Percentiles rank a stretch among this genome's conserved stretches.
Conservation (phyloP, 1,140 invertebrate species). For the Nasonia giraulti region DNA sequence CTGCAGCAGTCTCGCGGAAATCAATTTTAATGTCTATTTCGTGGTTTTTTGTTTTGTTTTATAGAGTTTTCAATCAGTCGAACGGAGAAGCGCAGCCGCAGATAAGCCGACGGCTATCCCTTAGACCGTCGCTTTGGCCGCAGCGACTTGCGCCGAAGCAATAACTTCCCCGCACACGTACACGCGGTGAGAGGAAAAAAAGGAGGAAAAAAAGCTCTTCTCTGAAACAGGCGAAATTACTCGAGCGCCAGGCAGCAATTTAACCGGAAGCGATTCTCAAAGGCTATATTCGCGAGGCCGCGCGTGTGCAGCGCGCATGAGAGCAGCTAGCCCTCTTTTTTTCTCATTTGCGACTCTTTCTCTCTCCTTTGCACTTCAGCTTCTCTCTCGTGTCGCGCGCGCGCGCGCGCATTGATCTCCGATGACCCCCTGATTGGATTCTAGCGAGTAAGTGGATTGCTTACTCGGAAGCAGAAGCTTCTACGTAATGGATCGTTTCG, state of each 20-base stretch:
- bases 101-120: too few relatives aligned
- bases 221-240: slow-evolving; percentile 51
- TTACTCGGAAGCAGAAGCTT: slow-evolving; percentile 48
- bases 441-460: slow-evolving; percentile 64
- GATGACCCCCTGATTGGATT: slow-evolving; percentile 64
- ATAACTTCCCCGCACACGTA: too few relatives aligned
- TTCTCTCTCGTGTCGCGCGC: slow-evolving; percentile 59
- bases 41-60: too few relatives aligned
- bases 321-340: slow-evolving; percentile 14
- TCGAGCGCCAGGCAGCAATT: slow-evolving; percentile 57
- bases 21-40: too few relatives aligned
- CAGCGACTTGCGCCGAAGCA: too few relatives aligned
- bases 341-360: slow-evolving; percentile 34
- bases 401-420: slow-evolving; percentile 66
- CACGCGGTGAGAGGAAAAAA: neutral
- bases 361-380: neutral
- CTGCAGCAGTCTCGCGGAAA: too few relatives aligned
- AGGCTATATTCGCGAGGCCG: slow-evolving; percentile 51
- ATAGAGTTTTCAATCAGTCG: too few relatives aligned
- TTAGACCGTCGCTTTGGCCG: neutral
- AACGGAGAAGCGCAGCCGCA: too few relatives aligned
- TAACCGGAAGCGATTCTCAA: slow-evolving; percentile 61
- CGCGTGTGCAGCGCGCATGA: slow-evolving; percentile 37
- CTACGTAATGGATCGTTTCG: slow-evolving; percentile 35
- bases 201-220: slow-evolving; percentile 26